phyloP scores from a whole-genome alignment of 2,797 vertebrate genomes.

The Pseudochirops cupreus region DNA sequence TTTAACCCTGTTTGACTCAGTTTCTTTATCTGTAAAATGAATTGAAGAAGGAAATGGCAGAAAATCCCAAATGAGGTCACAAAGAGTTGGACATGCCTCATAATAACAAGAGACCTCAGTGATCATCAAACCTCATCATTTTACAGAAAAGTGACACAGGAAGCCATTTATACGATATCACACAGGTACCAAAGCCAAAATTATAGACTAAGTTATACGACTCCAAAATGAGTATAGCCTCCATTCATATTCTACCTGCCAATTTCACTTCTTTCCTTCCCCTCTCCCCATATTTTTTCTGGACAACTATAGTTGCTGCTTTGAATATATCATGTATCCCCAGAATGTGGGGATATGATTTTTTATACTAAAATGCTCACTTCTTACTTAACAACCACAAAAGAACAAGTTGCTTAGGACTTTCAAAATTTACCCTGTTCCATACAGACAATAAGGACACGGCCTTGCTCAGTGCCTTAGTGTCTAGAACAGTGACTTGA shows the following conservation, averaged over 20 bases:
- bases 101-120: background rate
- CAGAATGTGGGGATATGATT: background rate
- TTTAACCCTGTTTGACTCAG: background rate
- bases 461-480: background rate
- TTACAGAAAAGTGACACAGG: background rate
- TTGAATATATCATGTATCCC: background rate
- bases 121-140: background rate
- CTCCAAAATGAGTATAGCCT: background rate
- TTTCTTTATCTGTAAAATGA: background rate
- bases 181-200: background rate
- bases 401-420: background rate
- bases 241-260: background rate
- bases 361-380: background rate
- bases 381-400: background rate
- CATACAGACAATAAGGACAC: background rate
- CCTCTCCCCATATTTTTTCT: background rate
- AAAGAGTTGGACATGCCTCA: background rate
- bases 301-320: background rate
- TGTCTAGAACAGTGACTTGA: background rate
- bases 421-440: background rate
- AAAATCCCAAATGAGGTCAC: background rate
- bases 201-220: background rate
- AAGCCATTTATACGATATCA: background rate
- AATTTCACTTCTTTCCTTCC: background rate
- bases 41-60: background rate